Evolutionary conservation across 2,113 vertebrate species (phyloP).

Genomic region (Cyanistes caeruleus): DNA sequence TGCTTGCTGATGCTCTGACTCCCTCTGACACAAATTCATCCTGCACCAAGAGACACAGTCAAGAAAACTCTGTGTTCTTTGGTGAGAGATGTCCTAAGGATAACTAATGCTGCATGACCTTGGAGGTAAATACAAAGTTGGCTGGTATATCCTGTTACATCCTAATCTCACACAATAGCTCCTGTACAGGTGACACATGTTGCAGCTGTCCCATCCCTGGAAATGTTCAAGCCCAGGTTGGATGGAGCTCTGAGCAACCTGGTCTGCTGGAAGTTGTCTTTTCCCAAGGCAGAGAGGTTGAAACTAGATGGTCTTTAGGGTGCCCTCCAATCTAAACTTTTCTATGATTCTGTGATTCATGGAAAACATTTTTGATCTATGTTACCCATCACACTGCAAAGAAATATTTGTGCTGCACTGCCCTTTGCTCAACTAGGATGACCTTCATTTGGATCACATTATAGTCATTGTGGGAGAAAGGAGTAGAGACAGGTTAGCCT

Average conservation of each 20-base stretch:
- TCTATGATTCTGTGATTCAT: no score
- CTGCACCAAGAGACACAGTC: not conserved
- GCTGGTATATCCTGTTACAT: not conserved
- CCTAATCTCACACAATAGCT: not conserved
- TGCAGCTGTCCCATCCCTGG: no score
- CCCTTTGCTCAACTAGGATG: not conserved
- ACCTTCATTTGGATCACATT: not conserved
- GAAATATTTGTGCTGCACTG: not conserved
- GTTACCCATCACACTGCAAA: not conserved
- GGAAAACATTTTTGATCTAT: not conserved
- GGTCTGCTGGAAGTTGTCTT: not conserved
- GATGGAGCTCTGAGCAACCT: not conserved
- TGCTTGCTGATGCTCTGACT: not conserved
- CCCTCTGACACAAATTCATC: rapidly evolving
- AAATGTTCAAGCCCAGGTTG: no score
- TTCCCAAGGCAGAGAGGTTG: not conserved
- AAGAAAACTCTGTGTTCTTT: not conserved
- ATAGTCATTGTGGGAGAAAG: not conserved
- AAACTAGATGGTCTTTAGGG: not conserved
- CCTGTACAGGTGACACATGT: rapidly evolving
- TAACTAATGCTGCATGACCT: not conserved
- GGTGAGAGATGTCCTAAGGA: not conserved
- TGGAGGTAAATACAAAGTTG: not conserved
- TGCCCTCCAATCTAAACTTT: not conserved
- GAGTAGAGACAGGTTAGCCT: not conserved